These are phyloP conservation scores for Alloscopus bannaensis DNA, from an alignment of 2,888 invertebrate genomes.

Conservation along the genomic window DNA sequence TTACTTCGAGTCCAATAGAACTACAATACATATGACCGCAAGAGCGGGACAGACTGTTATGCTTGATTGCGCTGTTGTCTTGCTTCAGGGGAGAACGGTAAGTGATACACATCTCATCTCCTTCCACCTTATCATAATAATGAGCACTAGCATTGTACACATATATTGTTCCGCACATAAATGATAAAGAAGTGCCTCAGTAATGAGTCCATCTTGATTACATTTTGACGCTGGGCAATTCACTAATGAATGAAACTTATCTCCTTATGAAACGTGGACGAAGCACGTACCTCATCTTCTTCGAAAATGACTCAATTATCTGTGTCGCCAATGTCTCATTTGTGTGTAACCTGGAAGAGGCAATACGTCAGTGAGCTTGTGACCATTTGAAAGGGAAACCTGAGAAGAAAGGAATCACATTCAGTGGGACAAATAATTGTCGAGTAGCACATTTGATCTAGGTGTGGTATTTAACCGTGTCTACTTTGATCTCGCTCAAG, in stretches of 20 bases:
- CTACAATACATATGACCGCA: constrained; percentile 79
- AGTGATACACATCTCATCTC: constrained; percentile 74
- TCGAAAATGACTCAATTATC: neutral
- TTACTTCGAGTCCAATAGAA: constrained; percentile 80
- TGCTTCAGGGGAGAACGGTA: constrained; percentile 80
- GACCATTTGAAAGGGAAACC: no score
- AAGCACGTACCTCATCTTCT: neutral
- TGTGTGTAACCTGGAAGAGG: no score
- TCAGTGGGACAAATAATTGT: neutral
- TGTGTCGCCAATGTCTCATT: neutral
- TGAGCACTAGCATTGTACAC: no score
- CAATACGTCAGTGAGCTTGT: no score
- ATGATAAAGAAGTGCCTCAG: no score
- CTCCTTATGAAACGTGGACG: neutral
- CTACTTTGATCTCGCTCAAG: constrained; percentile 7
- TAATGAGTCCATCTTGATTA: no score
- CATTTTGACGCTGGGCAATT: no score
- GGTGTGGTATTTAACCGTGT: constrained; percentile 2
- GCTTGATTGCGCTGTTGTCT: constrained; percentile 80
- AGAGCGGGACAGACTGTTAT: constrained; percentile 79
- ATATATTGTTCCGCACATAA: no score
- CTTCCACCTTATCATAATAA: no score
- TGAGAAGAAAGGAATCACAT: no score
- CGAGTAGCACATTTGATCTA: constrained; percentile 1
- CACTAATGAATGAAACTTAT: no score